phyloP scores from a whole-genome alignment of 1,140 invertebrate species.

The Bombus fervidus region DNA sequence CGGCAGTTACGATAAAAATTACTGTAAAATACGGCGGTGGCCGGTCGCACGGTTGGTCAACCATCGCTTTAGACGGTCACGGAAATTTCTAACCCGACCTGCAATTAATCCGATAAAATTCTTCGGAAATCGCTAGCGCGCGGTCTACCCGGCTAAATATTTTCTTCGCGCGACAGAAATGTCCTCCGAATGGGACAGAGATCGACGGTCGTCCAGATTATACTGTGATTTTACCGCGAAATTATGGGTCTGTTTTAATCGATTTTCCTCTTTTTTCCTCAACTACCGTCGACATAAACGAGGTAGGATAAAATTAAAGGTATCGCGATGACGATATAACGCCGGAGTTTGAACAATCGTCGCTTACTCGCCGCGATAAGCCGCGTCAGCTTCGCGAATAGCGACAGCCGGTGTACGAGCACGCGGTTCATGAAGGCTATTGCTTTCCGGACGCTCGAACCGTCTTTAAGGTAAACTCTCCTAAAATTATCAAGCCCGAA shows the following conservation, averaged over 20 bases:
- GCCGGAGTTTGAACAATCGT: conserved; percentile 48
- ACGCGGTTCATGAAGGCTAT: too few species aligned
- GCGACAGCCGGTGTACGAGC: too few species aligned
- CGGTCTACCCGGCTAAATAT: not conserved
- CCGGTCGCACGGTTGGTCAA: conserved; percentile 1
- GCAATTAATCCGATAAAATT: conserved; percentile 48
- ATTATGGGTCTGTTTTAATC: not conserved
- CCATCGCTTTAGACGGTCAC: conserved; percentile 3
- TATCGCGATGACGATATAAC: not conserved
- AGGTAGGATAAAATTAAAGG: not conserved
- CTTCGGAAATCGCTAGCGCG: not conserved
- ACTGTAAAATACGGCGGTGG: conserved; percentile 30
- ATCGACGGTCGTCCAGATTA: not conserved
- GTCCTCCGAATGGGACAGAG: not conserved
- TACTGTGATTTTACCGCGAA: not conserved
- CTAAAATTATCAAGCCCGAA: conserved; percentile 51
- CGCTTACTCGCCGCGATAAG: conserved; percentile 58
- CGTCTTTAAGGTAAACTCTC: too few species aligned
- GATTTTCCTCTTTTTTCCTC: not conserved
- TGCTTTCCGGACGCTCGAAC: too few species aligned
- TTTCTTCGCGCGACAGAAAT: not conserved
- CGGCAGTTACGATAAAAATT: conserved; percentile 59
- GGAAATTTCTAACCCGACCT: not conserved
- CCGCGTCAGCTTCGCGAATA: not conserved
- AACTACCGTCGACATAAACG: not conserved